A percentile compares a stretch with the other conserved stretches of the same genome.
Conservation (phyloP, 2,888 invertebrate genomes). For the Caenorhabditis macrosperma region DNA sequence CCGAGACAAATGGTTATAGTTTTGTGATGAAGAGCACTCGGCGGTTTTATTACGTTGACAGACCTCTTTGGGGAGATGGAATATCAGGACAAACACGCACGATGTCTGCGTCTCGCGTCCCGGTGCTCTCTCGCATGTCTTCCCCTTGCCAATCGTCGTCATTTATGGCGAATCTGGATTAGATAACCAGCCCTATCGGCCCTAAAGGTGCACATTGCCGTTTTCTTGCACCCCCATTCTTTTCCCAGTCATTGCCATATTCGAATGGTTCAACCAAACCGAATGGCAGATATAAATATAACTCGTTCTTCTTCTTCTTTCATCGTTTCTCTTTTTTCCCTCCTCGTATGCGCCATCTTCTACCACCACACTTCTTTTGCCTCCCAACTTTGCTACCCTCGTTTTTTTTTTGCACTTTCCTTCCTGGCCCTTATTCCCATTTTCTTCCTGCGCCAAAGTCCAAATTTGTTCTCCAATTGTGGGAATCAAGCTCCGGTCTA, state of each 20-base stretch:
- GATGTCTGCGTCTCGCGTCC: slow-evolving; percentile 30
- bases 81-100: not conserved
- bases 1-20: not conserved
- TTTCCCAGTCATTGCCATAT: no score
- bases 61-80: not conserved
- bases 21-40: not conserved
- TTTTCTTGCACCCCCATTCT: no score
- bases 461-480: slow-evolving; percentile 38
- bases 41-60: not conserved
- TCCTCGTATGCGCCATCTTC: slow-evolving; percentile 34
- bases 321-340: not conserved
- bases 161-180: slow-evolving; percentile 12
- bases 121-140: not conserved
- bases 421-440: slow-evolving; percentile 25
- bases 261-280: no score
- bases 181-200: slow-evolving; percentile 18
- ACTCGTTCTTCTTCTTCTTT: not conserved
- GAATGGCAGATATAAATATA: no score
- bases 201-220: not conserved
- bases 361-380: slow-evolving; percentile 25
- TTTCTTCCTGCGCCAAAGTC: slow-evolving; percentile 13
- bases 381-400: slow-evolving; percentile 42
- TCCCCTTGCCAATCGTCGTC: slow-evolving; percentile 13
- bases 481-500: slow-evolving; percentile 18
- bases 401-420: slow-evolving; percentile 33